Base-by-base conservation (phyloP, 53 echinoderm and acorn worm genomes). In the Holothuria scabra region DNA sequence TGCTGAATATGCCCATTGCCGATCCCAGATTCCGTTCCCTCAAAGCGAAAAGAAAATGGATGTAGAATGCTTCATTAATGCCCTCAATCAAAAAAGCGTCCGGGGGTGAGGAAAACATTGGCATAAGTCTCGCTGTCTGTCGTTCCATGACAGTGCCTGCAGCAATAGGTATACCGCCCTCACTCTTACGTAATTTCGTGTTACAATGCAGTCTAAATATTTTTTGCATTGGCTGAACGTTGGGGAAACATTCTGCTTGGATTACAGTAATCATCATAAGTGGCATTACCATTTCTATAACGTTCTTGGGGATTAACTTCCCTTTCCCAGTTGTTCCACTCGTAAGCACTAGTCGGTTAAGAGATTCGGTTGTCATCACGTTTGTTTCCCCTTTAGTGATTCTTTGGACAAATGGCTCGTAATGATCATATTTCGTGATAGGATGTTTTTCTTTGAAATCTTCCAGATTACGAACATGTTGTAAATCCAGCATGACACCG, bases 11-110 rank as follows among this genome's bases (percentile, higher is more conserved):
- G 28, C 46, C 48, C 23, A 12, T 23, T 0, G 89, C 57, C 0
- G 38, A 29, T 14, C 84, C 89, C 7, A 91, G 23, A 25, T 89
- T 76, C 12, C 85, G 74, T 60, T 94, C 94, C 5, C 85, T 79
- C 5, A 94, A 81, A 21, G 89, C 91, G 70, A 94, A 94, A 0
- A 93, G 81, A 26, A 94, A 60, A 56, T 94, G 91, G 48, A 94
- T 68, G 83, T 94, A 94, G 28, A 57, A 26, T 0, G 94, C 85
- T 16, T 74, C 87, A 0, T 87, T 55, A 14, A 84, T 80, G 38
- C 79, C 60, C 4, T 80, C 46, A 31, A 94, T 91, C 1, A 44
- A 10, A 59, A 89, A 87, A 8, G 87, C 90, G 0, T 86, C 89
- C 24, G 84, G 82, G 4, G 88, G 90, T 1, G 93, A 80, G 28